Percentiles rank a stretch among this genome's conserved stretches.
These are phyloP conservation scores for Colostygia pectinataria DNA, from an alignment of 2,888 invertebrate species.

Conservation along the genomic window DNA sequence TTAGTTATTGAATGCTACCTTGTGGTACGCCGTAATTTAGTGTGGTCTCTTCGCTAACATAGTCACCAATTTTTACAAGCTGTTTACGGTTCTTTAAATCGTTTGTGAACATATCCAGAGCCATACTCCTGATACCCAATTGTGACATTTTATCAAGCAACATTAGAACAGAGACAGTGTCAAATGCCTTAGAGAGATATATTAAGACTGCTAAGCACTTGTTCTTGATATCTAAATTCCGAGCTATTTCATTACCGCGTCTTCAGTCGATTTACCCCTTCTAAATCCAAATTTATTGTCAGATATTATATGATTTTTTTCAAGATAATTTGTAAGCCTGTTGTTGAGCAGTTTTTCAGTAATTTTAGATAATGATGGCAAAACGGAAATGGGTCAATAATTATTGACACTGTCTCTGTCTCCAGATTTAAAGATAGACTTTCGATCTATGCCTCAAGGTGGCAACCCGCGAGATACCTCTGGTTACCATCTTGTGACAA, in stretches of 20 bases:
- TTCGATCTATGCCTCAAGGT: too few species aligned
- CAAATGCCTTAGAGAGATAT: neutral
- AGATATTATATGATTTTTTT: slow-evolving; percentile 9
- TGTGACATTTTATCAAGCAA: neutral
- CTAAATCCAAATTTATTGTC: slow-evolving; percentile 25
- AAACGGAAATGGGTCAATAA: slow-evolving; percentile 24
- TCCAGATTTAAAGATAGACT: slow-evolving; percentile 20
- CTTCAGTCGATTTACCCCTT: slow-evolving; percentile 3
- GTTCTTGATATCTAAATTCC: neutral
- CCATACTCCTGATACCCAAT: neutral
- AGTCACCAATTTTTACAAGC: neutral
- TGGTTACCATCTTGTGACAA: too few species aligned
- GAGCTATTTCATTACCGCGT: slow-evolving; percentile 2
- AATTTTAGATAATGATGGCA: slow-evolving; percentile 21
- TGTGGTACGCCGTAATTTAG: neutral
- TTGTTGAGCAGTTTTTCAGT: slow-evolving; percentile 15
- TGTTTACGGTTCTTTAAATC: neutral
- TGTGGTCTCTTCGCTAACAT: neutral
- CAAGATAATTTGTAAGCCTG: slow-evolving; percentile 6
- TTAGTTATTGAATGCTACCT: neutral
- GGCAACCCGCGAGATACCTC: too few species aligned
- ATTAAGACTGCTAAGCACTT: neutral
- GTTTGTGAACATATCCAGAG: neutral
- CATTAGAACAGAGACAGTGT: too few species aligned
- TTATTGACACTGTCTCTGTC: slow-evolving; percentile 17